These are phyloP conservation scores for Cerastis leucographa DNA, from an alignment of 2,888 invertebrate species.

Conservation along the genomic window DNA sequence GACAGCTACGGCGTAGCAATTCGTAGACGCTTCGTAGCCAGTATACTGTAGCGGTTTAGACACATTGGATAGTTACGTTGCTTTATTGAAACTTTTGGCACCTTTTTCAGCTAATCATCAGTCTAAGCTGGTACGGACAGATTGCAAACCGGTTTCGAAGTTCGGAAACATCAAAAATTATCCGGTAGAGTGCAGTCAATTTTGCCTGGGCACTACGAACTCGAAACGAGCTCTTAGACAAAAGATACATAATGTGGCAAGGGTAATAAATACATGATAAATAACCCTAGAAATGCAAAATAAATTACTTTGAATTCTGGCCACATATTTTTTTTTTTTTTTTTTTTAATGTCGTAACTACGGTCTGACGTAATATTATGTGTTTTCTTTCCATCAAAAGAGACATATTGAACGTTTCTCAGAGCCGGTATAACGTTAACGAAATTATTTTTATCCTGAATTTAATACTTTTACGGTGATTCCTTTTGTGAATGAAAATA, in stretches of 20 bases:
- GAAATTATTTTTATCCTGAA: background rate
- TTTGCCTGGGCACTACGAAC: background rate
- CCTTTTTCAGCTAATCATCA: background rate
- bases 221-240: background rate
- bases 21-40: constrained; percentile 21
- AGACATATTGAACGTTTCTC: constrained; percentile 5
- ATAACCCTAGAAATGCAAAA: background rate
- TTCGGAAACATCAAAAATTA: background rate
- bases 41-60: background rate
- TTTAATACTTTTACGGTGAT: background rate
- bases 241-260: background rate
- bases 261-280: background rate
- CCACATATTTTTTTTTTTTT: background rate
- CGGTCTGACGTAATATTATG: background rate
- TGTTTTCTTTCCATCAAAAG: background rate
- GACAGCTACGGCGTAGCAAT: constrained; percentile 20
- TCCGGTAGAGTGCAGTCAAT: background rate
- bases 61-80: background rate
- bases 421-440: background rate
- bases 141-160: background rate
- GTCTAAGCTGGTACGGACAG: background rate
- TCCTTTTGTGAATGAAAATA: background rate
- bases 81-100: background rate
- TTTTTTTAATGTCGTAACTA: background rate
- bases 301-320: background rate